Evolutionary conservation across 2,797 vertebrate species (phyloP).

Genomic region (Tangara arthus): DNA sequence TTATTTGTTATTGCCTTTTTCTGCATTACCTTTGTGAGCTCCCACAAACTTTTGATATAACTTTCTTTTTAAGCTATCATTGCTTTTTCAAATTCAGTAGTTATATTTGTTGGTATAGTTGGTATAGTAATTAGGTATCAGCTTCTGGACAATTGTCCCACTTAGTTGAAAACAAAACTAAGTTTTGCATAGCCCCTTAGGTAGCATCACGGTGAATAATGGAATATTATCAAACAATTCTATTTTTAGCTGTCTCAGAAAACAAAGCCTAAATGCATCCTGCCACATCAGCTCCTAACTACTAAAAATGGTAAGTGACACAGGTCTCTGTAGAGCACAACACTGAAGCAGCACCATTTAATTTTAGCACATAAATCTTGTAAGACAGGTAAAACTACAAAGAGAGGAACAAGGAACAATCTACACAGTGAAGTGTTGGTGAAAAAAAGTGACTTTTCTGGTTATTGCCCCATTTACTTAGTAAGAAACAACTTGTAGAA

Average conservation of each 20-base stretch:
- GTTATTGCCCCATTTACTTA: not conserved
- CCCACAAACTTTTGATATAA: not conserved
- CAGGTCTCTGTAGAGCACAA: not conserved
- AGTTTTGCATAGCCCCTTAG: not conserved
- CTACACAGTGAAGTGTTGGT: not conserved
- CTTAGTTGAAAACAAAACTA: not conserved
- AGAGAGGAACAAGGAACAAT: not conserved
- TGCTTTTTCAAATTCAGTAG: not conserved
- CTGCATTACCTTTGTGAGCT: not conserved
- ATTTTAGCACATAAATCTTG: conserved; percentile 16
- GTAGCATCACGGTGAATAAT: not conserved
- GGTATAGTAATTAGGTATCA: not conserved
- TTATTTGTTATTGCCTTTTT: conserved; percentile 37
- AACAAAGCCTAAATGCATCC: not conserved
- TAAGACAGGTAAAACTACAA: not conserved
- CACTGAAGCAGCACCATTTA: not conserved
- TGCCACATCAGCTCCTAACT: not conserved
- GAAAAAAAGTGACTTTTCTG: not conserved
- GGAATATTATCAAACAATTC: not conserved
- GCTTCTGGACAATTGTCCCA: not conserved
- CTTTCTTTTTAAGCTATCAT: not conserved
- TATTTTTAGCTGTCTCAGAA: not conserved
- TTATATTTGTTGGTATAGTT: not conserved
- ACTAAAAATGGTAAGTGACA: conserved; percentile 34
- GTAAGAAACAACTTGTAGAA: not conserved